Percentiles rank a stretch among this genome's conserved stretches.
phyloP scores from a whole-genome alignment of 2,113 vertebrate species.

The Spea multiplicata region DNA sequence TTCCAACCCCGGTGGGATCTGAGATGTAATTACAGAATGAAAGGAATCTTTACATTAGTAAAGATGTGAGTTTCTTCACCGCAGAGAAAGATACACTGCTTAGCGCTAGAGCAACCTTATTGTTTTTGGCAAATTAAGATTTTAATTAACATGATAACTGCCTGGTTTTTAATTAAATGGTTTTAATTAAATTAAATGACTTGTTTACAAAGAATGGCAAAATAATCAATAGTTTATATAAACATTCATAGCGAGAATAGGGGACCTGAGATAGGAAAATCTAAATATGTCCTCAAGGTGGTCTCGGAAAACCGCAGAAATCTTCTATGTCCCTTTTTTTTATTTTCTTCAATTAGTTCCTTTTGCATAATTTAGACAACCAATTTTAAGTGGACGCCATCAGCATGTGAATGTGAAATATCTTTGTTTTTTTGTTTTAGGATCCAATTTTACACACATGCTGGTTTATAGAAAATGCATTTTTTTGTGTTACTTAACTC shows the following conservation, averaged over 20 bases:
- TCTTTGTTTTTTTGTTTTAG: too few species aligned
- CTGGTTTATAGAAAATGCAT: not conserved
- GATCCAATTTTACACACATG: not conserved
- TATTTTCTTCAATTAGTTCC: not conserved
- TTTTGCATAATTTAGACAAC: not conserved
- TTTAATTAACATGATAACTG: constrained; percentile 57
- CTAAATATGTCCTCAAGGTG: constrained; percentile 34
- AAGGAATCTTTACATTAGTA: constrained; percentile 26
- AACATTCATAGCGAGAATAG: constrained; percentile 43
- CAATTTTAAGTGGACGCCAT: not conserved
- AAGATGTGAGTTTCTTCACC: constrained; percentile 10
- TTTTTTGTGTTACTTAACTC: constrained; percentile 23
- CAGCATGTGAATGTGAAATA: not conserved
- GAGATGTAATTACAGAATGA: constrained; percentile 37
- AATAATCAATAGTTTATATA: constrained; percentile 51
- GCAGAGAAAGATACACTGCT: constrained; percentile 1
- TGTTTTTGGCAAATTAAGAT: constrained; percentile 45
- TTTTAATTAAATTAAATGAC: constrained; percentile 49
- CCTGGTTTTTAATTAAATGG: constrained; percentile 52
- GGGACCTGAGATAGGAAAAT: too few species aligned
- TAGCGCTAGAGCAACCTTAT: constrained; percentile 32
- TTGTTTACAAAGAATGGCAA: constrained; percentile 52
- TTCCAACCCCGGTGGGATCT: constrained; percentile 31
- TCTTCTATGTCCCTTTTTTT: not conserved
- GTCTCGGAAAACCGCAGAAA: not conserved